phyloP scores from a whole-genome alignment of 2,888 invertebrate species.

The Agapetus fuscipes region DNA sequence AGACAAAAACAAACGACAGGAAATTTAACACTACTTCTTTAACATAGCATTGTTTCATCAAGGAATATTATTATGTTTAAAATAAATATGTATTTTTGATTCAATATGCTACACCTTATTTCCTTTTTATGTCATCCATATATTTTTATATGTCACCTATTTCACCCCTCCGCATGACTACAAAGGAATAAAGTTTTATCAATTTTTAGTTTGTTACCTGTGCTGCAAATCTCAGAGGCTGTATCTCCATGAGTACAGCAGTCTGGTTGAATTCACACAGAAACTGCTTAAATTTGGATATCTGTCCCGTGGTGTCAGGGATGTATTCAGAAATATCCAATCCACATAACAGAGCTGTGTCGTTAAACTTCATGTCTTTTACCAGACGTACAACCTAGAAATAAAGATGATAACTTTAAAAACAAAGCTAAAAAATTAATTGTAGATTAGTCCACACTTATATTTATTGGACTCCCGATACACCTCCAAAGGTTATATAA shows the following conservation, averaged over 20 bases:
- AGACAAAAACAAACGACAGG: no score
- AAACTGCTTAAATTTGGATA: conserved; percentile 28
- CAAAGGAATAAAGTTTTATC: background rate
- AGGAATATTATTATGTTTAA: no score
- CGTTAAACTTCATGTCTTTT: conserved; percentile 34
- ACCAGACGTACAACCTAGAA: conserved; percentile 36
- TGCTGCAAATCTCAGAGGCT: conserved; percentile 33
- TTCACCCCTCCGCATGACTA: no score
- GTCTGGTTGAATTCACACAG: conserved; percentile 27
- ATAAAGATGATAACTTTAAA: background rate
- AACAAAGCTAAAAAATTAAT: background rate
- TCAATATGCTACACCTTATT: no score
- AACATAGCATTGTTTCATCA: no score
- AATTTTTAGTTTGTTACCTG: conserved; percentile 29
- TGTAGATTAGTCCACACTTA: background rate
- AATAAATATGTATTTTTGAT: no score
- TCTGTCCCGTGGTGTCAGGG: conserved; percentile 31
- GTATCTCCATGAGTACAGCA: conserved; percentile 30
- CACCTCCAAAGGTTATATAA: conserved; percentile 9
- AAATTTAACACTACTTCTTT: no score
- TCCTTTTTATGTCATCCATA: no score
- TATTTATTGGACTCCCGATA: no score
- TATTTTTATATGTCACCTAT: no score
- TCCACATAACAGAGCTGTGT: conserved; percentile 31
- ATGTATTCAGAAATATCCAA: conserved; percentile 34